Conservation (phyloP, 2,797 vertebrate genomes). For the Pampus argenteus region DNA sequence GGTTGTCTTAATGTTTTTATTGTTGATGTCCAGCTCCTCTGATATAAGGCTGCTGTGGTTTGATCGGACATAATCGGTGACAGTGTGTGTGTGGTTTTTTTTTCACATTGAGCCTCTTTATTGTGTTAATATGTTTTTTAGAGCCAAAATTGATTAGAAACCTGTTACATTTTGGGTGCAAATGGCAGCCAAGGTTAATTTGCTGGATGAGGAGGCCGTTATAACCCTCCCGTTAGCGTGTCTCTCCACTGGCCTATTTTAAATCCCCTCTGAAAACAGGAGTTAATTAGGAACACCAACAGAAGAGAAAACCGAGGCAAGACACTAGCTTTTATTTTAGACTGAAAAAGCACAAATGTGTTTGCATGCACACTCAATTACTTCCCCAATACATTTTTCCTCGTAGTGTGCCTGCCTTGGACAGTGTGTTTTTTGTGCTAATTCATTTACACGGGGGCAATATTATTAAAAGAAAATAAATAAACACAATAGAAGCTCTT, state of each 20-base stretch:
- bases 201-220: conserved; percentile 73
- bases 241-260: conserved; percentile 75
- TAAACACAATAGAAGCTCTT: conserved; percentile 75
- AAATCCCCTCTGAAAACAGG: conserved; percentile 77
- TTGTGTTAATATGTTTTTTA: no score
- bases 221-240: conserved; percentile 66
- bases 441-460: conserved; percentile 65
- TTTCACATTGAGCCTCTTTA: conserved; percentile 62
- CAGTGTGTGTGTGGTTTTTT: conserved; percentile 41
- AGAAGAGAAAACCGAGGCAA: conserved; percentile 60
- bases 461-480: conserved; percentile 73
- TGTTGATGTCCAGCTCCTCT: conserved; percentile 19
- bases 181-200: conserved; percentile 81
- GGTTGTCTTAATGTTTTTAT: conserved; percentile 7
- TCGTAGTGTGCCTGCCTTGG: conserved; percentile 55
- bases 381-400: conserved; percentile 52
- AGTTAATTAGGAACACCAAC: conserved; percentile 79
- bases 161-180: conserved; percentile 73
- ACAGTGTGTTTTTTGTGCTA: conserved; percentile 48
- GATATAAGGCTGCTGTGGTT: conserved; percentile 34
- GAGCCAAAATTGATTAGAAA: conserved; percentile 60
- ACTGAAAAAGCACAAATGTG: conserved; percentile 61
- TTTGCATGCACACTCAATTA: conserved; percentile 66
- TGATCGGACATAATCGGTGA: conserved; percentile 19
- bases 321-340: conserved; percentile 63